phyloP scores from a whole-genome alignment of 1,140 invertebrate genomes.

The Drosophila teissieri region DNA sequence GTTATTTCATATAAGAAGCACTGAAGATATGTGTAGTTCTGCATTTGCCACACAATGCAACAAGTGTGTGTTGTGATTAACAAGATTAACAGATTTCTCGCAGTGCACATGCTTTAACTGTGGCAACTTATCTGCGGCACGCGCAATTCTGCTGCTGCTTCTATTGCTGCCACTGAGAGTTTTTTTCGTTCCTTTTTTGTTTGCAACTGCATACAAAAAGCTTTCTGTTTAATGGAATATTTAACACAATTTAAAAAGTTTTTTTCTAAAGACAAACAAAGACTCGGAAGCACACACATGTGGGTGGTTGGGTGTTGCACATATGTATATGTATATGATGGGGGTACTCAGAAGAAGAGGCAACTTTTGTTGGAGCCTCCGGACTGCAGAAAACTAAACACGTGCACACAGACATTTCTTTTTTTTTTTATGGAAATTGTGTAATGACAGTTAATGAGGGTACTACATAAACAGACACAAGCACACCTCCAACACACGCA shows the following conservation, averaged over 20 bases:
- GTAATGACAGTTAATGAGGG: slow-evolving; percentile 81
- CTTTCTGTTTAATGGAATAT: slow-evolving; percentile 83
- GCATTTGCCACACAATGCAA: too few relatives aligned
- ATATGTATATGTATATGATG: not conserved
- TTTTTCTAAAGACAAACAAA: slow-evolving; percentile 77
- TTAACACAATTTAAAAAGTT: slow-evolving; percentile 81
- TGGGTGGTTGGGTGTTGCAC: not conserved
- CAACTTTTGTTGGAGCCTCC: slow-evolving; percentile 61
- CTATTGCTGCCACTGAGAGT: slow-evolving; percentile 48
- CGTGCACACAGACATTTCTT: slow-evolving; percentile 38
- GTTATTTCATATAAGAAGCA: too few relatives aligned
- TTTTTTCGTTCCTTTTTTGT: slow-evolving; percentile 35
- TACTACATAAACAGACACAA: slow-evolving; percentile 62
- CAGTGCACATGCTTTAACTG: slow-evolving; percentile 36
- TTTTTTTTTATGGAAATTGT: slow-evolving; percentile 79
- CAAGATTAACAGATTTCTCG: not conserved
- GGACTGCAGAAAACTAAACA: slow-evolving; percentile 49
- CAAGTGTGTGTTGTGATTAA: not conserved
- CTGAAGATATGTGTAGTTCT: too few relatives aligned
- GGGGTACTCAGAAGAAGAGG: slow-evolving; percentile 3
- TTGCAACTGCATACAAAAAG: slow-evolving; percentile 68
- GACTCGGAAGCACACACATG: slow-evolving; percentile 61
- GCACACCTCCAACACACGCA: slow-evolving; percentile 4
- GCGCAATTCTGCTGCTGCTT: slow-evolving; percentile 30
- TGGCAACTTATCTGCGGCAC: slow-evolving; percentile 57